These are phyloP conservation scores for Steatornis caripensis DNA, from an alignment of 2,113 vertebrate species.

Conservation along the genomic window DNA sequence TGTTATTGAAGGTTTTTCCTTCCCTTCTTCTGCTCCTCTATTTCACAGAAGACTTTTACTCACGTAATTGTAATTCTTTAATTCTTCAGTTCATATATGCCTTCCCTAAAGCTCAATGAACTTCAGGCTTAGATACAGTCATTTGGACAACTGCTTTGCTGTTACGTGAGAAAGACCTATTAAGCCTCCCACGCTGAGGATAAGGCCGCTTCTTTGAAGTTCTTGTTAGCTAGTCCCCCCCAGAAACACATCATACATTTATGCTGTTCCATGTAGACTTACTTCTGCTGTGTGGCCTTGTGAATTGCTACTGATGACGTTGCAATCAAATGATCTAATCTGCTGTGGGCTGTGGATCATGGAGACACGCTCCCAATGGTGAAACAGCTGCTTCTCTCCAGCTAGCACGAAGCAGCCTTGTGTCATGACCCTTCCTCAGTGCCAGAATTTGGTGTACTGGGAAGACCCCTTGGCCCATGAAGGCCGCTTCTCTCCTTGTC, in stretches of 20 bases:
- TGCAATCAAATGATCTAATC: background rate
- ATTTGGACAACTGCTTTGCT: background rate
- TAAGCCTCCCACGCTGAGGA: background rate
- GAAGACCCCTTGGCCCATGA: background rate
- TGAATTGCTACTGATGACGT: background rate
- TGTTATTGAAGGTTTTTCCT: background rate
- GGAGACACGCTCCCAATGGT: background rate
- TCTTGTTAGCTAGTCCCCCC: background rate
- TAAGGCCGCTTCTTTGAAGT: background rate
- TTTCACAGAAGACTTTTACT: background rate
- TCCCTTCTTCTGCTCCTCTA: background rate
- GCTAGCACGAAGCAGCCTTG: background rate
- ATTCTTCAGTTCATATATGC: background rate
- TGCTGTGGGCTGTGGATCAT: background rate
- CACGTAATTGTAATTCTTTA: background rate
- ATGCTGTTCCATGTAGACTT: background rate
- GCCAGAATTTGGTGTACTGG: background rate
- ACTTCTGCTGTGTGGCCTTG: background rate
- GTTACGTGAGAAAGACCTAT: background rate
- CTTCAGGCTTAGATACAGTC: background rate
- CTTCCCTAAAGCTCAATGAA: background rate
- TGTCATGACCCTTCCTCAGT: background rate
- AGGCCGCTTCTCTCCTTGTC: background rate
- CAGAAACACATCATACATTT: background rate
- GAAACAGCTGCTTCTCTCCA: background rate